These are phyloP conservation scores for Corythornis cristatus DNA, from an alignment of 2,113 vertebrate genomes.

Conservation along the genomic window DNA sequence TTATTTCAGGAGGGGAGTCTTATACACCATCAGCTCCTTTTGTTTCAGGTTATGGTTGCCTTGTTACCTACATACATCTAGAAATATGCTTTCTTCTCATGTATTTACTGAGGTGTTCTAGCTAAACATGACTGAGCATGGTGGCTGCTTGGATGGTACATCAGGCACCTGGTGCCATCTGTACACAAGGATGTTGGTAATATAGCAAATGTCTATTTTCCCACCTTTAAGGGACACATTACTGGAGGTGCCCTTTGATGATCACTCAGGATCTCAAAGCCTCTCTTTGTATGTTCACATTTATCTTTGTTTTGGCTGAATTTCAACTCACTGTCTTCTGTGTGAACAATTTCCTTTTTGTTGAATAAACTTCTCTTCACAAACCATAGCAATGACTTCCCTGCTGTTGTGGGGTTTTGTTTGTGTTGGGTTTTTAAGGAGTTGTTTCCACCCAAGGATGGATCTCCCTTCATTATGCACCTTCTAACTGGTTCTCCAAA, in stretches of 20 bases:
- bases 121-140: neutral
- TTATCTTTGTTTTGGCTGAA: neutral
- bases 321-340: neutral
- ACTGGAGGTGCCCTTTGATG: neutral
- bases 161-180: neutral
- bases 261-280: neutral
- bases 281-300: neutral
- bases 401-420: neutral
- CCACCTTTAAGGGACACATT: neutral
- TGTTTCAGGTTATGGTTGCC: neutral
- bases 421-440: neutral
- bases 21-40: neutral
- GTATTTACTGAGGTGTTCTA: neutral
- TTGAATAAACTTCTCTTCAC: neutral
- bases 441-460: neutral
- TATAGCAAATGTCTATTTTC: neutral
- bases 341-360: neutral
- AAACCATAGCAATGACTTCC: neutral
- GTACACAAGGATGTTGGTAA: neutral
- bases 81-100: neutral
- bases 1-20: neutral
- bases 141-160: neutral
- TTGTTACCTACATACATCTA: fast-evolving
- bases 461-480: neutral
- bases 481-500: neutral